These are phyloP conservation scores for Stercorarius parasiticus DNA, from an alignment of 2,113 vertebrate species.

Conservation along the genomic window DNA sequence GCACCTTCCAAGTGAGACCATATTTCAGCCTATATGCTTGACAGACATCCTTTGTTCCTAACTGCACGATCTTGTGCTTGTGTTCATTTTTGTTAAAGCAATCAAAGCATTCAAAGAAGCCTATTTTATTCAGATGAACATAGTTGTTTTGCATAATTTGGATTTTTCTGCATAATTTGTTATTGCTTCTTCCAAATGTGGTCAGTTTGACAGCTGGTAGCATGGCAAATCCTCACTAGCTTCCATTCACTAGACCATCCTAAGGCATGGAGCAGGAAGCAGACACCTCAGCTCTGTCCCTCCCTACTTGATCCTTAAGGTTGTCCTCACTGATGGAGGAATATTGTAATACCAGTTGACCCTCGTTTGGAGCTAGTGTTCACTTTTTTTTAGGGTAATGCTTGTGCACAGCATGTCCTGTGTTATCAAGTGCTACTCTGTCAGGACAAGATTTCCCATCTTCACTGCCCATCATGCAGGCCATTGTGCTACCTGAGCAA, in stretches of 20 bases:
- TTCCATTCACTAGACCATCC: not conserved
- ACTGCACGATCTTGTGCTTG: not conserved
- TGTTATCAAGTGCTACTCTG: not conserved
- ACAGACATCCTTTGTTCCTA: not conserved
- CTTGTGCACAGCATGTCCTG: not conserved
- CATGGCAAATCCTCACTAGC: not conserved
- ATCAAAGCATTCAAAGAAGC: not conserved
- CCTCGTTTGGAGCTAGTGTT: not conserved
- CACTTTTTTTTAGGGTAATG: not conserved
- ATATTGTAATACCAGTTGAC: not conserved
- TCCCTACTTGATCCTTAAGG: not conserved
- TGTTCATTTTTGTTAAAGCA: not conserved
- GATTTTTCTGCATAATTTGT: not conserved
- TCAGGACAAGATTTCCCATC: not conserved
- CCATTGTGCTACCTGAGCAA: not conserved
- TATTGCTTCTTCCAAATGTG: not conserved
- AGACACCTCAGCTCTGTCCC: not conserved
- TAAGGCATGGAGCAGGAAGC: not conserved
- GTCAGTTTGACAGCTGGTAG: not conserved
- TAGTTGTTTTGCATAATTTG: not conserved
- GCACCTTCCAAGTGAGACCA: not conserved
- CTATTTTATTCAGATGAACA: not conserved
- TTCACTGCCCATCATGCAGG: not conserved
- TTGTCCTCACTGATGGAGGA: not conserved
- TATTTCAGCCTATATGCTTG: not conserved